Percentiles rank a stretch among this genome's conserved stretches.
phyloP scores from a whole-genome alignment of 2,888 invertebrate genomes.

The Sabellastarte sp. region DNA sequence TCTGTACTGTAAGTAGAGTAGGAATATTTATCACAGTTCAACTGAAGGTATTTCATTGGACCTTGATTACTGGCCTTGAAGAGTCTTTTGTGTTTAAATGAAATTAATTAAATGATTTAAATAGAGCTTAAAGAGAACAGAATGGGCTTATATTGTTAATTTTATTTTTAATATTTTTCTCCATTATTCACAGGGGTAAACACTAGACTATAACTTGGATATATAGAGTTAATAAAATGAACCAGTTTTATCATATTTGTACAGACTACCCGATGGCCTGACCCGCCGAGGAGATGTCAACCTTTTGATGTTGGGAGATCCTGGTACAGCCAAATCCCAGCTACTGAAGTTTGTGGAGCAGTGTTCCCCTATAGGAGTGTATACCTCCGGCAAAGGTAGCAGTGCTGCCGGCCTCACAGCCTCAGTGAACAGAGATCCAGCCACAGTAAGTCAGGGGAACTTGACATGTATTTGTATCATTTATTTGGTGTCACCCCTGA shows the following conservation, averaged over 20 bases:
- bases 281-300: constrained; percentile 96
- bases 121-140: too few relatives aligned
- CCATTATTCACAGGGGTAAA: neutral
- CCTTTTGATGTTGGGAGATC: constrained; percentile 90
- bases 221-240: neutral
- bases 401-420: constrained; percentile 99
- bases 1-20: too few relatives aligned
- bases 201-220: neutral
- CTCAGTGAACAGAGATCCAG: constrained; percentile 91
- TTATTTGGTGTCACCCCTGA: too few relatives aligned
- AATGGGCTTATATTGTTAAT: neutral
- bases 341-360: constrained; percentile 95
- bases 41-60: too few relatives aligned
- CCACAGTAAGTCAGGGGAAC: constrained; percentile 80
- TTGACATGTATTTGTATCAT: too few relatives aligned
- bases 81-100: too few relatives aligned
- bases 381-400: constrained; percentile 99
- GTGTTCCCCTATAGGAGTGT: constrained; percentile 87
- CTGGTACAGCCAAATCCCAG: constrained; percentile 99
- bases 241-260: too few relatives aligned
- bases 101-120: too few relatives aligned
- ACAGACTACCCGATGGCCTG: constrained; percentile 87
- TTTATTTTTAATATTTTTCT: constrained; percentile 1
- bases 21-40: too few relatives aligned
- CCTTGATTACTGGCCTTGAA: too few relatives aligned